Conservation (phyloP, 2,113 vertebrate genomes). For the Pseudorasbora parva region DNA sequence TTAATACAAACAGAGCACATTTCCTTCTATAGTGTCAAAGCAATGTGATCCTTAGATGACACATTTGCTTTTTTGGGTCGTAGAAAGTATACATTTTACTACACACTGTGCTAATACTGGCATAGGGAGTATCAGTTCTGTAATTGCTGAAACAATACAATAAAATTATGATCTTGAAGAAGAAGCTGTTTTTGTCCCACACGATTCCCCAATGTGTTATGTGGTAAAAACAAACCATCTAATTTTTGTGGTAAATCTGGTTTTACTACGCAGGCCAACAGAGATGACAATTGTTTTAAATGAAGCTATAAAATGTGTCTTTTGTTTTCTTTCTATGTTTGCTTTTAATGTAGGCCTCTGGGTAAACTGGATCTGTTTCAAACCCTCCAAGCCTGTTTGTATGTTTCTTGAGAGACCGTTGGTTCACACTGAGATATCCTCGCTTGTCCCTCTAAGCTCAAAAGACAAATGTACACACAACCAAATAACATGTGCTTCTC, state of each 20-base stretch:
- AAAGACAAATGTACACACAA: background rate
- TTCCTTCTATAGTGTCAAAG: constrained; percentile 14
- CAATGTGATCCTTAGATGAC: background rate
- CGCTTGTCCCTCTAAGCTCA: too few species aligned
- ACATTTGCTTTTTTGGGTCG: background rate
- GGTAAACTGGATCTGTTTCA: background rate
- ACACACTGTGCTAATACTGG: background rate
- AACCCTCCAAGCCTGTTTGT: constrained; percentile 4
- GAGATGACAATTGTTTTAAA: constrained; percentile 5
- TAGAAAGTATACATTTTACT: background rate
- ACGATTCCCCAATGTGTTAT: background rate
- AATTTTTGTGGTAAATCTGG: background rate
- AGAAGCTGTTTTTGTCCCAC: background rate
- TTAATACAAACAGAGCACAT: background rate
- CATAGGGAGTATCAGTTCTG: background rate
- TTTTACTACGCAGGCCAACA: background rate
- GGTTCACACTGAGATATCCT: constrained; percentile 4
- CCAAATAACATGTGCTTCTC: background rate
- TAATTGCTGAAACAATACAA: background rate
- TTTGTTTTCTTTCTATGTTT: background rate
- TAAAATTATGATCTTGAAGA: background rate
- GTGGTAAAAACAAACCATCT: background rate
- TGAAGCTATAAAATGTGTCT: background rate
- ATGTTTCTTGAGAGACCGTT: background rate
- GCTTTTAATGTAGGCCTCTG: constrained; percentile 12